Conservation (phyloP, 2,888 invertebrate genomes). For the Seira ritae region DNA sequence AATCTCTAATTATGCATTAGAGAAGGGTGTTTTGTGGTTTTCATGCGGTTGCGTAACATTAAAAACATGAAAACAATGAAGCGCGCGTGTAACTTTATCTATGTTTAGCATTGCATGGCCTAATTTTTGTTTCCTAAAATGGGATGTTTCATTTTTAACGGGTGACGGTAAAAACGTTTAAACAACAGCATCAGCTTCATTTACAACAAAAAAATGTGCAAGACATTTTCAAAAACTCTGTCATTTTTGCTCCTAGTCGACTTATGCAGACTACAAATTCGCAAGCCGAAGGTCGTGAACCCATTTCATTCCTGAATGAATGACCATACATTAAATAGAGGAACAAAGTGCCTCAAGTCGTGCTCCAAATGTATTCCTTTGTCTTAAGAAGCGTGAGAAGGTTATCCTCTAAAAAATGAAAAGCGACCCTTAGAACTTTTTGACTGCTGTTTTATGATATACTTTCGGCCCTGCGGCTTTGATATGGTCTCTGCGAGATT, state of each 20-base stretch:
- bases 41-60: background rate
- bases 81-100: background rate
- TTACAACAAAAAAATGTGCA: constrained; percentile 22
- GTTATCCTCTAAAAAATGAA: no score
- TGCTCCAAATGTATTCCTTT: constrained; percentile 2
- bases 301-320: background rate
- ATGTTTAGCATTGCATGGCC: background rate
- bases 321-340: background rate
- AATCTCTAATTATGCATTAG: constrained; percentile 32
- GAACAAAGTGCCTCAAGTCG: background rate
- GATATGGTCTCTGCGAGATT: no score
- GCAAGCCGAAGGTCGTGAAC: constrained; percentile 22
- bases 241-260: no score
- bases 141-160: background rate
- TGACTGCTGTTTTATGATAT: no score
- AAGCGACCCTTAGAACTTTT: no score
- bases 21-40: constrained; percentile 11
- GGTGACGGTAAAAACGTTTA: background rate
- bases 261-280: background rate
- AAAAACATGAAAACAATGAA: constrained; percentile 2
- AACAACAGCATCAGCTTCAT: background rate
- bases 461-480: no score
- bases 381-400: background rate
- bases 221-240: no score
- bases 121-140: background rate